Evolutionary conservation across 2,888 invertebrate species (phyloP), one percentile per base, ranked within the genome.

Genomic region (Dasypogon diadema): DNA sequence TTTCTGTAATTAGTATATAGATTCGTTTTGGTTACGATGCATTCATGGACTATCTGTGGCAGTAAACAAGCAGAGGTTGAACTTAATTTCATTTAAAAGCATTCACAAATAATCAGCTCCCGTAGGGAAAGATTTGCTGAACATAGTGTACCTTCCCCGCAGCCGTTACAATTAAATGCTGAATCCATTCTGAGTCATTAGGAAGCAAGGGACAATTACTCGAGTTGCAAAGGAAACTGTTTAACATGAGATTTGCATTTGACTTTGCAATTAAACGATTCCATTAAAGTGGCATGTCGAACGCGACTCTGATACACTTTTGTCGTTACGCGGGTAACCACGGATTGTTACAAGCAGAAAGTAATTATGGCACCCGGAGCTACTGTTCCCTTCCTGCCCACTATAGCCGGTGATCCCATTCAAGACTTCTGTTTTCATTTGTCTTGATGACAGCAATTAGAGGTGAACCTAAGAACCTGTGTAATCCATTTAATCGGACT

Each of bases 191-290:
- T 70, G 54, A 51, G 16, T 54, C 70, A 70, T 70, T 70, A 54
- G 70, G 54, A 70, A 70, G 34, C 54, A 22, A 70, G 70, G 54
- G 70, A 70, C 70, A 51, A 54, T 54, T 70, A 46, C 54, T 54
- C 10, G 12, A 21, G 30, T 70, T 34, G 24, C 37, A 46, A 75
- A 76, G 77, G 78, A 76, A 78, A 77, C 78, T 78, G 79, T 79
- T 77, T 79, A 77, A 80, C 79, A 80, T 73, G 77, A 78, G 79
- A 80, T 79, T 80, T 80, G 79, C 80, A 79, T 80, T 80, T 80
- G 79, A 79, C 68, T 78, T 75, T 76, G 79, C 79, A 80, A 80
- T 80, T 79, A 80, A 79, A 80, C 79, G 79, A 79, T 79, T 80
- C 80, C 79, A 80, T 80, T 80, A 80, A 79, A 75, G 77, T 78